Conservation (phyloP, 2,113 vertebrate species). For the Epinephelus cyanopodus region DNA sequence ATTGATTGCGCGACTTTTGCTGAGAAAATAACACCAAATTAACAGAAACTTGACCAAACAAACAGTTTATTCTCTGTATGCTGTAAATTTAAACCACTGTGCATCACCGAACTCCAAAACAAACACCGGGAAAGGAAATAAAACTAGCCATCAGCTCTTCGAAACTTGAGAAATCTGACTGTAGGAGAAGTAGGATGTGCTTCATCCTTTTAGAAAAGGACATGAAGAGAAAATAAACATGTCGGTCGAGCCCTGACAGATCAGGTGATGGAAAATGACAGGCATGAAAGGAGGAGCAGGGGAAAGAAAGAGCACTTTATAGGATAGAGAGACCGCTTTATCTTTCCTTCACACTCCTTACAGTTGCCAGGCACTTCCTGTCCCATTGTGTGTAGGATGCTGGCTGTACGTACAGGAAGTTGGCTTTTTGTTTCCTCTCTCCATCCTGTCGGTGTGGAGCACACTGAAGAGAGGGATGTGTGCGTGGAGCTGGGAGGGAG, state of each 20-base stretch:
- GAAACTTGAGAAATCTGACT: neutral
- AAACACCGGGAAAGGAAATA: neutral
- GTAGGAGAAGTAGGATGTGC: neutral
- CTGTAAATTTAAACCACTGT: neutral
- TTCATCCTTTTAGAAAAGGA: conserved; percentile 9
- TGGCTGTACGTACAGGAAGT: conserved; percentile 80
- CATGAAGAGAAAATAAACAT: conserved; percentile 17
- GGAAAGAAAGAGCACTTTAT: conserved; percentile 44
- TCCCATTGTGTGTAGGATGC: conserved; percentile 74
- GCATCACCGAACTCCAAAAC: conserved; percentile 1
- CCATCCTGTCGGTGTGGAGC: conserved; percentile 76
- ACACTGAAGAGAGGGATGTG: conserved; percentile 52
- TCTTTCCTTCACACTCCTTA: conserved; percentile 77
- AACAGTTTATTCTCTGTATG: neutral
- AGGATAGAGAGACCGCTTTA: conserved; percentile 61
- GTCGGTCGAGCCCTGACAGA: conserved; percentile 19
- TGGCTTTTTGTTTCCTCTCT: conserved; percentile 80
- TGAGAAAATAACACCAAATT: conserved; percentile 8
- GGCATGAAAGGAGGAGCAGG: conserved; percentile 12
- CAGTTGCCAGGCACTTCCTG: conserved; percentile 80
- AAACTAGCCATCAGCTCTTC: neutral
- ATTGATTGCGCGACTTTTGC: conserved; percentile 20
- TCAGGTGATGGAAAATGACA: conserved; percentile 55
- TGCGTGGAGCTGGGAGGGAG: conserved; percentile 47
- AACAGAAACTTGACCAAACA: conserved; percentile 17